Conservation (phyloP, 1,140 invertebrate genomes). For the Subanguina moxae region DNA sequence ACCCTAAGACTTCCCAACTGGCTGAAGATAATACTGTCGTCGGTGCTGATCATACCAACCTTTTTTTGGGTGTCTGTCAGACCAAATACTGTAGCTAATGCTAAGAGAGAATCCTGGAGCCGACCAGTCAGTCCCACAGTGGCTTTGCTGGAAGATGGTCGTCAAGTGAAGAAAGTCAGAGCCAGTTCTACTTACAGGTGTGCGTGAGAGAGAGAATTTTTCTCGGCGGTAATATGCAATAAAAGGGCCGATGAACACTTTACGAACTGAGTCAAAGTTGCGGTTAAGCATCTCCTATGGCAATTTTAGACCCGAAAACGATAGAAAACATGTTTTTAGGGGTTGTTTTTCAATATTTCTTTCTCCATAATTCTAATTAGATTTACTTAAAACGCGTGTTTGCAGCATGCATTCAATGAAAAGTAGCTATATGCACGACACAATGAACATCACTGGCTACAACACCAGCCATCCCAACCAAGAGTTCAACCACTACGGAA, state of each 20-base stretch:
- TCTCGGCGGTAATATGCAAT: too few species aligned
- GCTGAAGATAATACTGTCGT: slow-evolving; percentile 46
- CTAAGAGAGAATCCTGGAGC: not conserved
- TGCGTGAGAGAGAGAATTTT: too few species aligned
- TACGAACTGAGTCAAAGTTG: too few species aligned
- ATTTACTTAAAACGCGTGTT: not conserved
- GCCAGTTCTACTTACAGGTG: slow-evolving; percentile 19
- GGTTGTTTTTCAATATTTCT: too few species aligned
- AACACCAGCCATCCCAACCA: not conserved
- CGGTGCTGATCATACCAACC: slow-evolving; percentile 37
- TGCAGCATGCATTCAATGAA: slow-evolving; percentile 26
- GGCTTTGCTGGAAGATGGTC: slow-evolving; percentile 24
- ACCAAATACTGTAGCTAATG: not conserved
- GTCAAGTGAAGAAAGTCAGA: slow-evolving; percentile 15
- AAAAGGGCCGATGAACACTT: too few species aligned
- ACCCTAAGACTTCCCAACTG: slow-evolving; percentile 38
- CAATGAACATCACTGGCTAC: not conserved
- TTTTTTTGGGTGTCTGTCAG: slow-evolving; percentile 12
- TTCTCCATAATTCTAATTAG: not conserved
- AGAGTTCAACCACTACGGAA: not conserved
- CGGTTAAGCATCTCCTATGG: too few species aligned
- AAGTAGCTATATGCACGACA: slow-evolving; percentile 10
- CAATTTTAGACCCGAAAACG: too few species aligned
- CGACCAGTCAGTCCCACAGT: slow-evolving; percentile 21
- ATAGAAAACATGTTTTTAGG: too few species aligned